phyloP scores from a whole-genome alignment of 2,797 vertebrate genomes.

The Eulemur rubriventer region DNA sequence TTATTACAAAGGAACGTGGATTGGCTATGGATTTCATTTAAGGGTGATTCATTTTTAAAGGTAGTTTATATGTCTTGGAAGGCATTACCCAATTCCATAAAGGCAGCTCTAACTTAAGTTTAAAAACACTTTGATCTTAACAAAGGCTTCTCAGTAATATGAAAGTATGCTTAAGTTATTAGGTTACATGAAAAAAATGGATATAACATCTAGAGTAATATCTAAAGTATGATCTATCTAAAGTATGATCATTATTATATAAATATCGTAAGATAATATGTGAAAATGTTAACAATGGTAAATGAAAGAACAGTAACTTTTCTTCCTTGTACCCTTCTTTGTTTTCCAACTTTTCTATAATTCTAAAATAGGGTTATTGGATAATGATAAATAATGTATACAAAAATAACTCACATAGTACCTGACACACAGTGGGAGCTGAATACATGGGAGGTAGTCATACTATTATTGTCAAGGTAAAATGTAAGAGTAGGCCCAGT shows the following conservation, averaged over 20 bases:
- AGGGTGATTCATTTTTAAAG: constrained; percentile 34
- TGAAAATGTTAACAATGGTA: neutral
- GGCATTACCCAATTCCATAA: neutral
- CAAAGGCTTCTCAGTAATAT: neutral
- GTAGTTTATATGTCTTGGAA: neutral
- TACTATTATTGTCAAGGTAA: neutral
- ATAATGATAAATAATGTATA: neutral
- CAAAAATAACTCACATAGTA: neutral
- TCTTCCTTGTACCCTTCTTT: neutral
- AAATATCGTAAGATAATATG: neutral
- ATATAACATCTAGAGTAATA: neutral
- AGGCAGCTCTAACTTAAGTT: neutral
- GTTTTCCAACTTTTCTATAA: neutral
- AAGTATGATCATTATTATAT: neutral
- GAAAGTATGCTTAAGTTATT: neutral
- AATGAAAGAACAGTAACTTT: neutral
- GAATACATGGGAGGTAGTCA: neutral
- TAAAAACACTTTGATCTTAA: neutral
- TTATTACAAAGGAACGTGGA: neutral
- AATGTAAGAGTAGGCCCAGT: neutral
- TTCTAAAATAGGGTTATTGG: neutral
- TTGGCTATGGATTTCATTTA: neutral
- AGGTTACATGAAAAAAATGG: neutral
- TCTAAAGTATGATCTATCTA: neutral
- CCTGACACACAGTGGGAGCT: neutral